Conservation (phyloP, 2,113 vertebrate species). For the Polypterus senegalus region DNA sequence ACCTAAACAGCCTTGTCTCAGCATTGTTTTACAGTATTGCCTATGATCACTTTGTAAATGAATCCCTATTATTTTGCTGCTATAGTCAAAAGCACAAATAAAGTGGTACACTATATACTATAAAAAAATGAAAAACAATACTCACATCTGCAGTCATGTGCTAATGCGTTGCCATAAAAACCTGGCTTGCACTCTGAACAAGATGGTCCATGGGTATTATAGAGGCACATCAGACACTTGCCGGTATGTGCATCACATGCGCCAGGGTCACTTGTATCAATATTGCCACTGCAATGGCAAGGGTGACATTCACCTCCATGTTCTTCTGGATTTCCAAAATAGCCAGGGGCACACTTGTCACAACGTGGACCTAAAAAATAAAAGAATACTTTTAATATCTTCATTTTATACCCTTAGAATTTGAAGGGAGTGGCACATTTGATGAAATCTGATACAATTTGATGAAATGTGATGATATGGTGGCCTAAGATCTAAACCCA, state of each 20-base stretch:
- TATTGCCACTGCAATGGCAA: constrained; percentile 72
- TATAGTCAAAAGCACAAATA: too few relatives aligned
- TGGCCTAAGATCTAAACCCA: too few relatives aligned
- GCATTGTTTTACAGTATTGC: too few relatives aligned
- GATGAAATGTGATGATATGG: too few relatives aligned
- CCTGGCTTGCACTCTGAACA: constrained; percentile 54
- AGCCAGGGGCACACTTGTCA: constrained; percentile 61
- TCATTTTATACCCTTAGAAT: background rate
- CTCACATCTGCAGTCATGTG: constrained; percentile 64
- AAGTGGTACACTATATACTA: background rate
- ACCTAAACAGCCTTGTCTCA: too few relatives aligned
- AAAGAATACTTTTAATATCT: too few relatives aligned
- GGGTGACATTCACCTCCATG: constrained; percentile 46
- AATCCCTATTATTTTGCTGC: too few relatives aligned
- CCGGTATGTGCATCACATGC: constrained; percentile 62
- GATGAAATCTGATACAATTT: background rate
- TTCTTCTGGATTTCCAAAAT: constrained; percentile 52
- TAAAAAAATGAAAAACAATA: constrained; percentile 7
- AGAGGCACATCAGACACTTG: constrained; percentile 60
- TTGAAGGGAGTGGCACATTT: background rate
- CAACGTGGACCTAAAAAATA: constrained; percentile 52
- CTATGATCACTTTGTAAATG: too few relatives aligned
- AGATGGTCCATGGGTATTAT: constrained; percentile 51
- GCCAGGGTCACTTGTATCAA: constrained; percentile 48
- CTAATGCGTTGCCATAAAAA: constrained; percentile 63